Evolutionary conservation across 2,113 vertebrate species (phyloP).

Genomic region (Eretmochelys imbricata): DNA sequence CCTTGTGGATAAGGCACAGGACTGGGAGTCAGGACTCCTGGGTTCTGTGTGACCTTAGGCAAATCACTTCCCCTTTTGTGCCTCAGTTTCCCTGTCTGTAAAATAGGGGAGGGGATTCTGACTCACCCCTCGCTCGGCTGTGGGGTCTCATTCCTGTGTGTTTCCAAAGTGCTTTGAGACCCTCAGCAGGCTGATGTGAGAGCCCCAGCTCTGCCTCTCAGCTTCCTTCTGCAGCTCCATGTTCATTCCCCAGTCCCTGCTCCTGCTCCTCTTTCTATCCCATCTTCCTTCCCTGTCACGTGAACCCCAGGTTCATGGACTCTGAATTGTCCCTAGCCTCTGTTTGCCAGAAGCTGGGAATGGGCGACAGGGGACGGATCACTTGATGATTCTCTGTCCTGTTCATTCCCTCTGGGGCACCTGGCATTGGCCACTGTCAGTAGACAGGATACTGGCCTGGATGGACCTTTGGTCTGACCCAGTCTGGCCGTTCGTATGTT

Average conservation of each 20-base stretch:
- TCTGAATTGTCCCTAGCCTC: too few relatives aligned
- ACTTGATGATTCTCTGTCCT: too few relatives aligned
- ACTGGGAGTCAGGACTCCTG: fast-evolving
- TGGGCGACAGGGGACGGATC: too few relatives aligned
- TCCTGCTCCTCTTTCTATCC: not conserved
- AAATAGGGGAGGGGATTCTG: not conserved
- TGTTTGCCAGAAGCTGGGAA: too few relatives aligned
- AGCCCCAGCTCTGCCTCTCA: not conserved
- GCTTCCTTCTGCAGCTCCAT: not conserved
- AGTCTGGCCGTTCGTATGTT: too few relatives aligned
- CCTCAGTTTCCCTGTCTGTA: not conserved
- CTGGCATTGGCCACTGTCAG: too few relatives aligned
- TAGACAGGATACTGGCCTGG: too few relatives aligned
- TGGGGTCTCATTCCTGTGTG: not conserved
- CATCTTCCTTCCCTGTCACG: not conserved
- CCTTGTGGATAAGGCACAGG: fast-evolving
- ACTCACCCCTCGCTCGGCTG: not conserved
- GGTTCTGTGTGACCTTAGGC: not conserved
- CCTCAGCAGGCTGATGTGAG: not conserved
- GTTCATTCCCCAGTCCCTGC: not conserved
- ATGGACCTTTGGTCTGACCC: too few relatives aligned
- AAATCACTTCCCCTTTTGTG: not conserved
- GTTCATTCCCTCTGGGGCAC: too few relatives aligned
- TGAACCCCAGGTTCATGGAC: not conserved
- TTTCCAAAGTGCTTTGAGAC: not conserved